Evolutionary conservation across 2,113 vertebrate species (phyloP), one percentile per base, ranked within the genome.

Genomic region (Coreoperca whiteheadi): DNA sequence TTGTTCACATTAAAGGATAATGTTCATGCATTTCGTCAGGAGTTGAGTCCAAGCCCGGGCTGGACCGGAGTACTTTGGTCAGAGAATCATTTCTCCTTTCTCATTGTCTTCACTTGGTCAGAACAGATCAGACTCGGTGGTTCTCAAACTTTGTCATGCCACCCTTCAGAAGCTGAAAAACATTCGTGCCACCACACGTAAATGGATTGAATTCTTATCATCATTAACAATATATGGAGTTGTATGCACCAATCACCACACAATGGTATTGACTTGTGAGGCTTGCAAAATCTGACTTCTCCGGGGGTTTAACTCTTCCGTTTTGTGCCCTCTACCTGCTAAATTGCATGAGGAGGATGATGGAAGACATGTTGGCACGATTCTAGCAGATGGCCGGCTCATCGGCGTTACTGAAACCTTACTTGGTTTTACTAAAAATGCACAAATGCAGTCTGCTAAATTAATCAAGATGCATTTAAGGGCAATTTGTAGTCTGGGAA

Each of bases 401-500:
- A 89, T 79, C 48, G 60, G 2, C 20, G n/a, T 80, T 60, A 68
- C 51, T 79, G 43, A 75, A 78, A 30, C 20, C 28, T 23, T 51
- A 74, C 57, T 74, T 39, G 12, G 10, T 41, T 77, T 64, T 59
- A 23, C 67, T 70, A 28, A 28, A 77, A 81, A 87, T n/a, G 66
- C 61, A 75, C 63, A 77, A 60, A 77, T 10, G 0, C 70, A 75
- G 75, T 59, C 61, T 11, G 57, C 79, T 77, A 46, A 84, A 75
- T 88, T 28, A 37, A 84, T 83, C 71, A 65, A 56, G 63, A 57
- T 0, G 23, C 81, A 80, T 85, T 93, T 73, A 8, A 23, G 61
- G 77, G 63, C 77, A 90, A 87, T 91, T 89, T 87, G 64, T 67
- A 41, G 80, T 90, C 86, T 80, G 56, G 86, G 61, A 89, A 85